Conservation (phyloP, 1,140 invertebrate genomes). For the Plectrocnemia conspersa region DNA sequence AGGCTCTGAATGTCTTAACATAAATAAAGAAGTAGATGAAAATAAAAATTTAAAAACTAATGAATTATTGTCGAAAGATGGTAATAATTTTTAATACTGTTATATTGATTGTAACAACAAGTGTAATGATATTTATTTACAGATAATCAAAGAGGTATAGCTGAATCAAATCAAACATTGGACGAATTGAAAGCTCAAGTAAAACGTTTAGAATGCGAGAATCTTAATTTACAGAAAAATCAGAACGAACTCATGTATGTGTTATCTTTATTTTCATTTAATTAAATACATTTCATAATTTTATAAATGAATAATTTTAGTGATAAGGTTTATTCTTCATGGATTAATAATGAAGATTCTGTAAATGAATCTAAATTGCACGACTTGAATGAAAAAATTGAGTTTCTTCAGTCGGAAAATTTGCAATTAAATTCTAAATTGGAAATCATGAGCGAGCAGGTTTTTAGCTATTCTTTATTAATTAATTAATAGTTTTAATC, state of each 20-base stretch:
- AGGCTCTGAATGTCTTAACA: neutral
- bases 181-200: constrained; percentile 7
- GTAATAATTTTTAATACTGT: no score
- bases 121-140: no score
- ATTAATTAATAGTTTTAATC: constrained; percentile 1
- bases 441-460: constrained; percentile 20
- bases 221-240: constrained; percentile 27
- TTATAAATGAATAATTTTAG: constrained; percentile 16
- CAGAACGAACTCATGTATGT: constrained; percentile 27
- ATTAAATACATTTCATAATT: neutral
- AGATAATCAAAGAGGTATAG: no score
- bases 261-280: neutral
- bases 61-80: no score
- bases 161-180: constrained; percentile 7
- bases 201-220: constrained; percentile 17
- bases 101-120: no score
- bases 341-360: constrained; percentile 10
- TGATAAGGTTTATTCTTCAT: constrained; percentile 22
- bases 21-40: constrained; percentile 19
- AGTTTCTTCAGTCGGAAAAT: constrained; percentile 24
- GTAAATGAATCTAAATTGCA: constrained; percentile 37
- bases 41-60: no score
- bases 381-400: constrained; percentile 37
- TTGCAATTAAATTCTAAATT: constrained; percentile 19
- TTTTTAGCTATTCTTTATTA: constrained; percentile 35